Evolutionary conservation across 2,888 invertebrate genomes (phyloP).

Genomic region (Volucella inflata): DNA sequence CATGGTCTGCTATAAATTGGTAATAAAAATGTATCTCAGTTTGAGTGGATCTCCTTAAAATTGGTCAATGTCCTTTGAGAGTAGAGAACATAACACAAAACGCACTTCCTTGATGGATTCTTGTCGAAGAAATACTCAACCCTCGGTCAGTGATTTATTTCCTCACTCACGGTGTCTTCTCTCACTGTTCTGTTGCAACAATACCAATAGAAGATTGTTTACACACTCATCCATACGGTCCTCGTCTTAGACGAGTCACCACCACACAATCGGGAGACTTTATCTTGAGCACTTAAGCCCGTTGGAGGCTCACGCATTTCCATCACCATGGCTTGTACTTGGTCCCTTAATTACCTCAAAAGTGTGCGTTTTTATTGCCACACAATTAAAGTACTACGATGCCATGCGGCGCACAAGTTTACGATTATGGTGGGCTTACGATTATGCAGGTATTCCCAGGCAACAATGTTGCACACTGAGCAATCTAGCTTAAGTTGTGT

Average conservation of each 20-base stretch:
- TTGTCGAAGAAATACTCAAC: not conserved
- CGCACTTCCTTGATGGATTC: conserved; percentile 70
- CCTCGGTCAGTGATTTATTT: conserved; percentile 59
- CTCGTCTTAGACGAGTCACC: not conserved
- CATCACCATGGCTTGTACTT: not conserved
- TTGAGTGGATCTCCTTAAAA: not conserved
- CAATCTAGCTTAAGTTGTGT: conserved; percentile 67
- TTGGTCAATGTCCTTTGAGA: conserved; percentile 22
- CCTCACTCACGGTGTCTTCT: conserved; percentile 11
- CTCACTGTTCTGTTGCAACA: conserved; percentile 26
- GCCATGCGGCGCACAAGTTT: conserved; percentile 57
- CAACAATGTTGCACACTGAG: conserved; percentile 69
- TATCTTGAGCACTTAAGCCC: conserved; percentile 67
- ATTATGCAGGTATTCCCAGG: conserved; percentile 19
- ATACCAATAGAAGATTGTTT: conserved; percentile 23
- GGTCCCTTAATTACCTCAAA: conserved; percentile 52
- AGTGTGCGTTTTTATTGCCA: conserved; percentile 72
- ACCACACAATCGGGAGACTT: not conserved
- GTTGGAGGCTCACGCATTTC: conserved; percentile 68
- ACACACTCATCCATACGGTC: no score
- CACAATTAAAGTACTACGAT: conserved; percentile 51
- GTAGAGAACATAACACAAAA: not conserved
- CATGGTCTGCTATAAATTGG: conserved; percentile 61
- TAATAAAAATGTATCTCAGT: conserved; percentile 65
- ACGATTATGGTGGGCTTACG: conserved; percentile 55